Evolutionary conservation across 2,888 invertebrate species (phyloP), one percentile per base, ranked within the genome.

Genomic region (Stenurella melanura): DNA sequence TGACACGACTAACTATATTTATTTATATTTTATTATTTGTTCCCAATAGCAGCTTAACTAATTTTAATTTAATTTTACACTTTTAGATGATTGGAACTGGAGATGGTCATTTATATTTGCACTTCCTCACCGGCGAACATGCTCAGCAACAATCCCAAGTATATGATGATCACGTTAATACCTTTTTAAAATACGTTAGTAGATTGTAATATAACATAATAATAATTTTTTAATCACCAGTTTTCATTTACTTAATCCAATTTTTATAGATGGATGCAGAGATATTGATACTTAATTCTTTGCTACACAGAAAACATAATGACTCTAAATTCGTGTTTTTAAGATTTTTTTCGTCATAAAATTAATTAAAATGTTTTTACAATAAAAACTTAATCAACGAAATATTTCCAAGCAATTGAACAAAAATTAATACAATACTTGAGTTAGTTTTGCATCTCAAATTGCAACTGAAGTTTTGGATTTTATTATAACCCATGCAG

Each of bases 81-180:
- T 58, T 90, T 78, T 80, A 92, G 92, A 88, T 91, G 54, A 86
- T 92, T 75, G 90, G 90, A 19, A 90, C 90, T 6, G 88, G 88
- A 50, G 85, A 86, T 56, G 91, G 91, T 26, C 85, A 84, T 26
- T 83, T 92, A 17, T 89, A 90, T 81, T 83, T 92, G 54, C 90
- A 92, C 80, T 86, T 90, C 75, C 83, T 92, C 19, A 91, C 88
- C 74, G 83, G 87, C 71, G 89, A 90, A 72, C 90, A 90, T 82
- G 87, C 87, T 61, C 87, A 87, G 78, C 86, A 89, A 61, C 84
- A 87, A 50, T 83, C 83, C 34, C 87, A 90, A 68, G 86, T 89
- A 57, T 87, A 89, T 70, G 84, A 88, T 38, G 86, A 88, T 76
- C 90, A 92, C 82, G 82, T 90, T 18, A 87, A 89, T 75, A 89